phyloP scores from a whole-genome alignment of 2,113 vertebrate species.

The Noctilio leporinus region DNA sequence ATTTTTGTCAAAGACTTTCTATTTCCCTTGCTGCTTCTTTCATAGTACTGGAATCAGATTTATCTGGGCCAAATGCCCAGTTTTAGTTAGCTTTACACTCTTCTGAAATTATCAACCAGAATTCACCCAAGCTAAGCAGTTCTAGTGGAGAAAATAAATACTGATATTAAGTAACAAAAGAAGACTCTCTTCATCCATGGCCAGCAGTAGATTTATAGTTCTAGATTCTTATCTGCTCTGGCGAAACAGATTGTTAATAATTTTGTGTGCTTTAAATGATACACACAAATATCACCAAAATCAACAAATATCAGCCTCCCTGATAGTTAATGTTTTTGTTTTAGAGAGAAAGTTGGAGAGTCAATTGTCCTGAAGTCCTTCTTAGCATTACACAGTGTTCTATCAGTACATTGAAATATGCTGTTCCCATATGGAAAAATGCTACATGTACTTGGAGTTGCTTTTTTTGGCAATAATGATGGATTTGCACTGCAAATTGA shows the following conservation, averaged over 20 bases:
- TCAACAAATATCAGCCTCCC: constrained; percentile 32
- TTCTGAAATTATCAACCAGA: constrained; percentile 71
- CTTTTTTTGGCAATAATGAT: background rate
- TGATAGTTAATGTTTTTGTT: constrained; percentile 47
- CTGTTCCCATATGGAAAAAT: constrained; percentile 9
- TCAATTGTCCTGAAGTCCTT: constrained; percentile 30
- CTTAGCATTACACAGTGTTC: background rate
- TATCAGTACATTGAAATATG: constrained; percentile 24
- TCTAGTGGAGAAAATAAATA: constrained; percentile 65
- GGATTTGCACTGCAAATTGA: background rate
- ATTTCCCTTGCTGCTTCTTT: constrained; percentile 81
- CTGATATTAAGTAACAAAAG: constrained; percentile 60
- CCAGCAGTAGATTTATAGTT: constrained; percentile 50
- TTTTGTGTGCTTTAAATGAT: constrained; percentile 43
- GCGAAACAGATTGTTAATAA: constrained; percentile 35
- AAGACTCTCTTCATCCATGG: constrained; percentile 31
- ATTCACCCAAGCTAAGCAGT: constrained; percentile 65
- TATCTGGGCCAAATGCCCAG: constrained; percentile 81
- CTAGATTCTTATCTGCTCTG: constrained; percentile 63
- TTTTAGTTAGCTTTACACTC: constrained; percentile 80
- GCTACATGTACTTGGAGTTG: background rate
- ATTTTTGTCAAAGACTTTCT: constrained; percentile 82
- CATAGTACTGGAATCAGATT: constrained; percentile 78
- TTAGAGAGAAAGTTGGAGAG: constrained; percentile 11
- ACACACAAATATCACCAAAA: constrained; percentile 59